phyloP scores from a whole-genome alignment of 2,113 vertebrate species.

The Balaenoptera acutorostrata region DNA sequence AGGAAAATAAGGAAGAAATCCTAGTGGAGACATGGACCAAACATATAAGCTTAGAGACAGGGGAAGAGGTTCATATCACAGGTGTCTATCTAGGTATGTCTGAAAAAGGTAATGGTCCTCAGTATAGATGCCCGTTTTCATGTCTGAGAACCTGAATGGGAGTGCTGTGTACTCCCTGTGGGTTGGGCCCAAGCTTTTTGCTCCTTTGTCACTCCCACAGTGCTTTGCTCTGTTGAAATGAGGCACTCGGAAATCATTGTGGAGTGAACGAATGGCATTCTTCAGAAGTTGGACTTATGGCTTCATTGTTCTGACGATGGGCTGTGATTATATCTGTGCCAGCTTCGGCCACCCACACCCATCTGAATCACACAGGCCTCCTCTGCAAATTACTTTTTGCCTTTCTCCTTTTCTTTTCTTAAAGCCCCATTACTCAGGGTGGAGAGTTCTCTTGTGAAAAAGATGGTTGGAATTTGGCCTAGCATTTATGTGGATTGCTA shows the following conservation, averaged over 20 bases:
- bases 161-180: not conserved
- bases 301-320: not conserved
- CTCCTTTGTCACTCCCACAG: constrained; percentile 4
- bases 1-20: constrained; percentile 50
- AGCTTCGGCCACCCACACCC: not conserved
- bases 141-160: constrained; percentile 64
- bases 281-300: not conserved
- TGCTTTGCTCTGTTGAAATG: not conserved
- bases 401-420: not conserved
- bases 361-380: not conserved
- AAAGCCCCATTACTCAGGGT: constrained; percentile 27
- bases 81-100: constrained; percentile 60
- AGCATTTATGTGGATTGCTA: constrained; percentile 31
- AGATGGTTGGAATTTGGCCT: constrained; percentile 46
- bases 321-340: not conserved
- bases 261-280: constrained; percentile 6
- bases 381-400: not conserved
- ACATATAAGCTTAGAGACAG: constrained; percentile 63
- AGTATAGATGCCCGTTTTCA: not conserved
- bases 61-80: constrained; percentile 58
- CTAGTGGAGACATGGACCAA: constrained; percentile 57
- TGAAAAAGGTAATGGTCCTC: constrained; percentile 53
- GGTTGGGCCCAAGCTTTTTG: not conserved
- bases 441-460: constrained; percentile 54
- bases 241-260: not conserved